These are phyloP conservation scores for Orchesella flavescens DNA, from an alignment of 2,888 invertebrate species.

Conservation along the genomic window DNA sequence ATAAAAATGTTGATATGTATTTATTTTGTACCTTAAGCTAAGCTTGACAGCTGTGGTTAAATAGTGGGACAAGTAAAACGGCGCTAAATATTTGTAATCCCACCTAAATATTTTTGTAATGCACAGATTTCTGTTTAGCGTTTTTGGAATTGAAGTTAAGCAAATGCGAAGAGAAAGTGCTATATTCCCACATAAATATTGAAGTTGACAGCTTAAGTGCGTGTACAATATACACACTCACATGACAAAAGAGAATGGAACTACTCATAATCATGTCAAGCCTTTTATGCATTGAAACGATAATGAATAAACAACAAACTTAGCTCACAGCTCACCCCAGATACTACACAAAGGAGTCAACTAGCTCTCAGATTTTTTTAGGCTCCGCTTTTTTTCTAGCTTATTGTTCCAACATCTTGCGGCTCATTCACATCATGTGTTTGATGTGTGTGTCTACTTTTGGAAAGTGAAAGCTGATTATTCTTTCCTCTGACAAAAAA, in stretches of 20 bases:
- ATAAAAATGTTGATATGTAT: no score
- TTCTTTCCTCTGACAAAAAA: background rate
- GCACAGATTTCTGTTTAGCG: no score
- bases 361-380: background rate
- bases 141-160: no score
- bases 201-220: constrained; percentile 31
- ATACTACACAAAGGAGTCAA: no score
- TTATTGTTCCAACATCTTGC: background rate
- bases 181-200: constrained; percentile 38
- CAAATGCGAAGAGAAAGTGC: background rate
- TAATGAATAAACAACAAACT: background rate
- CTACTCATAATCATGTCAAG: background rate
- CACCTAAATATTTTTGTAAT: no score
- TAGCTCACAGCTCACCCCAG: no score
- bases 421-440: background rate
- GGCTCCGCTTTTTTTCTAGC: constrained; percentile 15
- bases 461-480: constrained; percentile 40
- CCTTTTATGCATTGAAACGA: background rate
- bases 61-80: no score
- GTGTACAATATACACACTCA: background rate
- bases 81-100: no score
- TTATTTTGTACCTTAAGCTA: no score
- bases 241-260: background rate
- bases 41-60: no score
- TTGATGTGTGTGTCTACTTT: background rate